Percentiles rank a stretch among this genome's conserved stretches.
phyloP scores from a whole-genome alignment of 2,888 invertebrate species.

The Zygaena filipendulae region DNA sequence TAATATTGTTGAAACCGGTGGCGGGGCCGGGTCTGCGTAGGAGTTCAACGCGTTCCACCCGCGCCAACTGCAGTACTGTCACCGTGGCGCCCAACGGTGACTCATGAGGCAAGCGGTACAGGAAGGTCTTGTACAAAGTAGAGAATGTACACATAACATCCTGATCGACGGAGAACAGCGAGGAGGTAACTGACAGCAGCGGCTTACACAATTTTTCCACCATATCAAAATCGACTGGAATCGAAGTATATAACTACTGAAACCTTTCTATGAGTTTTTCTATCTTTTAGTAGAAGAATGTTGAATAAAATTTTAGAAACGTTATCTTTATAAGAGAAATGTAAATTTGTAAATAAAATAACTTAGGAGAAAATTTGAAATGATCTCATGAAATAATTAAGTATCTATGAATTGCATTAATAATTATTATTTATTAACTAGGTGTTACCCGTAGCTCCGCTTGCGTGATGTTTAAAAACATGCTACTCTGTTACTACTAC shows the following conservation, averaged over 20 bases:
- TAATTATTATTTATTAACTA: not conserved
- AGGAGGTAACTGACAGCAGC: slow-evolving; percentile 58
- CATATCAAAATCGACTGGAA: slow-evolving; percentile 47
- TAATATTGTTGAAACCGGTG: slow-evolving; percentile 52
- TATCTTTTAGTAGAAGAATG: too few species aligned
- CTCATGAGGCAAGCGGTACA: slow-evolving; percentile 54
- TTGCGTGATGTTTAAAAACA: not conserved
- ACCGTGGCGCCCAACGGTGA: slow-evolving; percentile 60
- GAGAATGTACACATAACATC: slow-evolving; percentile 55
- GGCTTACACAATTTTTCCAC: slow-evolving; percentile 50
- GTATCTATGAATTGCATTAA: too few species aligned
- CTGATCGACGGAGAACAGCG: slow-evolving; percentile 64
- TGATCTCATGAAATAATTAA: too few species aligned
- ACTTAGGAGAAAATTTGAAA: too few species aligned
- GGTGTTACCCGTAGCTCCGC: not conserved
- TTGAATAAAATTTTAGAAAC: too few species aligned
- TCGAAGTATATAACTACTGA: slow-evolving; percentile 39
- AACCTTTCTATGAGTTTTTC: too few species aligned
- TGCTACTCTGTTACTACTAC: too few species aligned
- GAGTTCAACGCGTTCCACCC: slow-evolving; percentile 62
- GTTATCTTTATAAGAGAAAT: too few species aligned
- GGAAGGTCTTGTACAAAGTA: slow-evolving; percentile 49
- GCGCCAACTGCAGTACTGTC: slow-evolving; percentile 66
- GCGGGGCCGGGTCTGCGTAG: slow-evolving; percentile 47
- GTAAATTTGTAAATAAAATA: too few species aligned